Percentiles rank a stretch among this genome's conserved stretches.
These are phyloP conservation scores for Caerostris extrusa DNA, from an alignment of 1,140 invertebrate genomes.

Conservation along the genomic window DNA sequence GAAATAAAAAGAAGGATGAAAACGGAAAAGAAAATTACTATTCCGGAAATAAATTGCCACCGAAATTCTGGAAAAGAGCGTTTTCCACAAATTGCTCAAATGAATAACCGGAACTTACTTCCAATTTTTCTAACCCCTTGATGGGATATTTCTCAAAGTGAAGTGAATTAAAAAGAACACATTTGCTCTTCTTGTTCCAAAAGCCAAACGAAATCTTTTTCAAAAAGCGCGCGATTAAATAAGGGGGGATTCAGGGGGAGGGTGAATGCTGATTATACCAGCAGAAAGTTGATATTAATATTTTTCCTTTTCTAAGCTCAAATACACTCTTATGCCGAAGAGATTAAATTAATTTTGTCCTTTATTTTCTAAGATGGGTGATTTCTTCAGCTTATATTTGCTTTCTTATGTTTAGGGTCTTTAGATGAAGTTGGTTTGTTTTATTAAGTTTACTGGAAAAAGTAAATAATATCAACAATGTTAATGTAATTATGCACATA, in stretches of 20 bases:
- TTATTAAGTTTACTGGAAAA: neutral
- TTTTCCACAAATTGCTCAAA: slow-evolving; percentile 60
- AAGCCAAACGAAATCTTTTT: neutral
- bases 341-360: neutral
- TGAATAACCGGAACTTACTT: slow-evolving; percentile 57
- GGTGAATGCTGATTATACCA: slow-evolving; percentile 40
- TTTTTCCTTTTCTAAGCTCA: neutral
- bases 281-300: neutral
- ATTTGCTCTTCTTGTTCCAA: neutral
- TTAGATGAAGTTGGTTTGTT: neutral
- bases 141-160: slow-evolving; percentile 29
- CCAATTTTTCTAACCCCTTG: slow-evolving; percentile 31
- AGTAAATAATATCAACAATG: neutral
- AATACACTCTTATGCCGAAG: neutral
- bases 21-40: slow-evolving; percentile 14
- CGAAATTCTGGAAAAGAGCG: slow-evolving; percentile 18
- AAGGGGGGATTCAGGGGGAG: neutral
- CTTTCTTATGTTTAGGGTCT: neutral
- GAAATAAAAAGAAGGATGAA: neutral
- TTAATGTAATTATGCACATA: neutral
- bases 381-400: neutral
- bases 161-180: slow-evolving; percentile 8
- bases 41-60: slow-evolving; percentile 61
- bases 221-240: slow-evolving; percentile 19
- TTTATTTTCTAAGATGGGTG: neutral